Evolutionary conservation across 1,140 invertebrate genomes (phyloP), one percentile per base, ranked within the genome.

Genomic region (Drosophila guanche): DNA sequence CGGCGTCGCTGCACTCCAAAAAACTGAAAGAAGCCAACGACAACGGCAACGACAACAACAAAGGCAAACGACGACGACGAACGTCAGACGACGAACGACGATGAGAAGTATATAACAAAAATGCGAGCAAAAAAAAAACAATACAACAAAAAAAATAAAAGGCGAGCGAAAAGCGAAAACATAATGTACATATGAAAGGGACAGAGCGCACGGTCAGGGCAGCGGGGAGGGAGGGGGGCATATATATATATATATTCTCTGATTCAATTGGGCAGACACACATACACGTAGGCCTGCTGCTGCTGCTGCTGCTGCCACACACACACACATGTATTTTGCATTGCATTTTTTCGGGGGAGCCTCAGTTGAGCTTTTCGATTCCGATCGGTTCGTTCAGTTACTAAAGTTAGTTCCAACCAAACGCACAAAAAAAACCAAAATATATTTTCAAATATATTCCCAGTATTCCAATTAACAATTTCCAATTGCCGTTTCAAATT

Each of bases 331-430:
- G 84, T 71, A 83, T 80, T 88, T 88, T 76, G 88, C 78, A 37
- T 37, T 89, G 90, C 90, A 90, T 77, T 88, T 90, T 90, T 90
- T 89, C 81, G 79, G 76, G 33, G 33, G 33, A 37, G 90, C 90
- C 90, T 90, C 90, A 91, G 90, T 91, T 91, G 90, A 91, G 83
- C 88, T 91, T 91, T 89, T 91, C 90, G 90, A 90, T 90, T 90
- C 33, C 33, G 33, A 37, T 37, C 90, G 89, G 85, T 90, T 89
- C 62, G 86, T 91, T 91, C 83, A 90, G 86, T 89, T 86, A 90
- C 85, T 89, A 90, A 90, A 90, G 89, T 90, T 89, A 90, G 74
- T 90, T 89, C 85, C 79, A 67, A 58, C 74, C 67, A 89, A 83
- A 88, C 84, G 83, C 83, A 88, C 83, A 88, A 76, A 27, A 52